Percentiles rank a stretch among this genome's conserved stretches.
phyloP scores from a whole-genome alignment of 2,888 invertebrate species.

The Serrognathus titanus region DNA sequence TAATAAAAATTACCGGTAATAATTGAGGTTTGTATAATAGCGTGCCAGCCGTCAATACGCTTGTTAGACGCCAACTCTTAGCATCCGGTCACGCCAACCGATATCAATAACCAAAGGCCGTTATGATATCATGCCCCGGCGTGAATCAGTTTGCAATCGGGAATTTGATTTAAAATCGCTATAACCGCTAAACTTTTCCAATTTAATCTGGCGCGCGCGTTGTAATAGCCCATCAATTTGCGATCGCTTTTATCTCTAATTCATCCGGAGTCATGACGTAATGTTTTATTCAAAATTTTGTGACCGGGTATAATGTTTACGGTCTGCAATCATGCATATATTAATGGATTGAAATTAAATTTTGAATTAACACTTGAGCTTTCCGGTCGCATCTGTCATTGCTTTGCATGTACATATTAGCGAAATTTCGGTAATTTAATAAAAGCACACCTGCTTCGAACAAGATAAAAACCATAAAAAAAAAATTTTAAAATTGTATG shows the following conservation, averaged over 20 bases:
- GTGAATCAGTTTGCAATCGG: constrained; percentile 29
- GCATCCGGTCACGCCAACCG: constrained; percentile 31
- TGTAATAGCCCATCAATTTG: constrained; percentile 40
- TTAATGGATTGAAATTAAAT: constrained; percentile 15
- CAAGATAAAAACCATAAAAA: too few relatives aligned
- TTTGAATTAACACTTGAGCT: constrained; percentile 14
- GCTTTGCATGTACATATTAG: too few relatives aligned
- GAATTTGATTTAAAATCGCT: constrained; percentile 36
- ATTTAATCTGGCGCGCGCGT: constrained; percentile 39
- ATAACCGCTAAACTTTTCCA: constrained; percentile 47
- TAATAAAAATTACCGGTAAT: constrained; percentile 4
- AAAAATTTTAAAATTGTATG: too few relatives aligned
- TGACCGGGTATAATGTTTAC: constrained; percentile 27
- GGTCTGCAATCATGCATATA: constrained; percentile 28
- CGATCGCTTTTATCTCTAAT: constrained; percentile 41
- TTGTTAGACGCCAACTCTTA: constrained; percentile 31
- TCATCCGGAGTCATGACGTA: constrained; percentile 21
- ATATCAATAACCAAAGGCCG: constrained; percentile 29
- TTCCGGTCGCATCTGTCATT: constrained; percentile 1
- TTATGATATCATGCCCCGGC: constrained; percentile 30
- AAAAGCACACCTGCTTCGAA: too few relatives aligned
- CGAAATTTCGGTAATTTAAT: too few relatives aligned
- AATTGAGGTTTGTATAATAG: constrained; percentile 19
- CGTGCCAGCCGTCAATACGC: constrained; percentile 30
- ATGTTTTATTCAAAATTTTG: constrained; percentile 28